Evolutionary conservation across 2,113 vertebrate genomes (phyloP).

Genomic region (Podiceps cristatus): DNA sequence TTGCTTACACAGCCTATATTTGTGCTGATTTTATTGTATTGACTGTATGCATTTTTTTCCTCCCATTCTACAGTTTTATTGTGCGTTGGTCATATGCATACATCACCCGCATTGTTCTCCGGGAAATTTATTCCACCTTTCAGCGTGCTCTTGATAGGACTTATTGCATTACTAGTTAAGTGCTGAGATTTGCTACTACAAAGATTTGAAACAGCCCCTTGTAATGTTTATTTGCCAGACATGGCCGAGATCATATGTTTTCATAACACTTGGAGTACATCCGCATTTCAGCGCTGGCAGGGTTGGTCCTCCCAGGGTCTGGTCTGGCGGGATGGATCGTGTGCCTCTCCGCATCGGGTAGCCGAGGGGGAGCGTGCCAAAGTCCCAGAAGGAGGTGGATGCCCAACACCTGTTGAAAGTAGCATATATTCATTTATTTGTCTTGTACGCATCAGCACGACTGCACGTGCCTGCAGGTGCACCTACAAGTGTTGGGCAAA

Average conservation of each 20-base stretch:
- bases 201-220: constrained; percentile 58
- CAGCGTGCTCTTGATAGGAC: constrained; percentile 77
- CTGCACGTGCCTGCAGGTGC: accelerated
- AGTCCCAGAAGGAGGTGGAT: not conserved
- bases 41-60: constrained; percentile 77
- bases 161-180: constrained; percentile 75
- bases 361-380: not conserved
- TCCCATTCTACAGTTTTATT: constrained; percentile 80
- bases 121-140: constrained; percentile 80
- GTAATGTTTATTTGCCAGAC: constrained; percentile 59
- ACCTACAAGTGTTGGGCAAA: not conserved
- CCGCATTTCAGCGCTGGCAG: not conserved
- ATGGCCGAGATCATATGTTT: not conserved
- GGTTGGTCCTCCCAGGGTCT: not conserved
- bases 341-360: accelerated
- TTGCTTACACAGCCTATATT: constrained; percentile 77
- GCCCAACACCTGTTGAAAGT: constrained; percentile 45
- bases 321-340: accelerated
- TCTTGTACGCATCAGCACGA: accelerated
- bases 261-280: not conserved
- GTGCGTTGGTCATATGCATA: constrained; percentile 77
- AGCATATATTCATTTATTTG: accelerated
- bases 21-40: constrained; percentile 84
- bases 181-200: constrained; percentile 71
- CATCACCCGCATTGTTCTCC: constrained; percentile 81